Evolutionary conservation across 2,888 invertebrate genomes (phyloP).

Genomic region (Pyrochroa serraticornis): DNA sequence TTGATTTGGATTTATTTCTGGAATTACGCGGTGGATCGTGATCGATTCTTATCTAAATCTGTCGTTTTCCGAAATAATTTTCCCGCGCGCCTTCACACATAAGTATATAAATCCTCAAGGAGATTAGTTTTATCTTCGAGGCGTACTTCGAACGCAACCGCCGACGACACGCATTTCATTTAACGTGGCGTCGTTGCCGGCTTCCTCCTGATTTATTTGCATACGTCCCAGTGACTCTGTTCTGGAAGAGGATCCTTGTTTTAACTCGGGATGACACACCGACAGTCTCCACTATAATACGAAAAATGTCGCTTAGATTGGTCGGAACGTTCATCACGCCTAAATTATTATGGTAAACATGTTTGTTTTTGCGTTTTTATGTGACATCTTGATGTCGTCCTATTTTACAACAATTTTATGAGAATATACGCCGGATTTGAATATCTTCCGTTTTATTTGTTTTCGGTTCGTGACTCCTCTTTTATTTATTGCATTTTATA

Average conservation of each 20-base stretch:
- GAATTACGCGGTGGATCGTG: neutral
- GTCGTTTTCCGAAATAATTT: conserved; percentile 24
- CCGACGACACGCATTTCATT: conserved; percentile 24
- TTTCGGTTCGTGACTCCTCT: conserved; percentile 3
- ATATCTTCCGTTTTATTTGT: conserved; percentile 6
- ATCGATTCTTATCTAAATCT: conserved; percentile 14
- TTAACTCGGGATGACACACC: conserved; percentile 5
- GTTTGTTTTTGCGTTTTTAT: conserved; percentile 20
- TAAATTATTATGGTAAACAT: conserved; percentile 23
- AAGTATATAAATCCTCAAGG: conserved; percentile 25
- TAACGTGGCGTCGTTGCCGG: conserved; percentile 19
- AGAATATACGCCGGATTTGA: conserved; percentile 10
- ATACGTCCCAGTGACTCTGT: conserved; percentile 4
- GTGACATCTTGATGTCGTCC: conserved; percentile 20
- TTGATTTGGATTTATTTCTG: neutral
- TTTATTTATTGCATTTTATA: conserved; percentile 10
- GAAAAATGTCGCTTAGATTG: conserved; percentile 20
- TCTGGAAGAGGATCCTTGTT: conserved; percentile 1
- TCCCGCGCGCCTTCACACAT: conserved; percentile 19
- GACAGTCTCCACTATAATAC: neutral
- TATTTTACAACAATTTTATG: conserved; percentile 21
- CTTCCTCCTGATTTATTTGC: conserved; percentile 19
- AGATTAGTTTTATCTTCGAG: conserved; percentile 26
- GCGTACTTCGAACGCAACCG: conserved; percentile 18
- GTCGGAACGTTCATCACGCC: conserved; percentile 19